Conservation (phyloP, 1,140 invertebrate genomes). For the Caenorhabditis briggsae region DNA sequence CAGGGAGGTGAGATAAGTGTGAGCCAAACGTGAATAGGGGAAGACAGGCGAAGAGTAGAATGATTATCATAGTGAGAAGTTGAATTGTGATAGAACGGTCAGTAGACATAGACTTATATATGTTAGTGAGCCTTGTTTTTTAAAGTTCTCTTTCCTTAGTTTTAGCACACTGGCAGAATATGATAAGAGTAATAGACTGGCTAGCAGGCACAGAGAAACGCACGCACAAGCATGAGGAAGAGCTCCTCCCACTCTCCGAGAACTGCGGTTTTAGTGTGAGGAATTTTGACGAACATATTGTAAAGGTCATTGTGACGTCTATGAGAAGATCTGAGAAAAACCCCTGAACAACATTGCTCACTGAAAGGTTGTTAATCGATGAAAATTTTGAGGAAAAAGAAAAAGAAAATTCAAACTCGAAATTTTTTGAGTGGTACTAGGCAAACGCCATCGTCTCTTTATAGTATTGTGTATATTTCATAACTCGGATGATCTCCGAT, state of each 20-base stretch:
- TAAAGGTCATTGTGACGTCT: background rate
- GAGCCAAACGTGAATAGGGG: too few species aligned
- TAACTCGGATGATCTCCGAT: too few species aligned
- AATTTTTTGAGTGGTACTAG: too few species aligned
- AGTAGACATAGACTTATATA: background rate
- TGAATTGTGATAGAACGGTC: too few species aligned
- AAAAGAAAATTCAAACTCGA: background rate
- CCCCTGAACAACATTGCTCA: too few species aligned
- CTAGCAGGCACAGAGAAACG: background rate
- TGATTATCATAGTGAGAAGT: background rate
- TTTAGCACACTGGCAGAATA: background rate
- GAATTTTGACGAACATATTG: background rate
- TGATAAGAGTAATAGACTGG: constrained; percentile 1
- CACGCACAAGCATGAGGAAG: background rate
- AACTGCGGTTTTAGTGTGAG: background rate
- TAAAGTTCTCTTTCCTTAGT: background rate
- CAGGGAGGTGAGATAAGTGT: background rate
- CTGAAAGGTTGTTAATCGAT: background rate
- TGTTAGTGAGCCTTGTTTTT: background rate
- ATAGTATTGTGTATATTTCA: too few species aligned
- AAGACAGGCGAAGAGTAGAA: background rate
- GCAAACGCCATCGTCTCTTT: too few species aligned
- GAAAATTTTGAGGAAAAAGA: background rate
- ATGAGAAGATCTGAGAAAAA: too few species aligned
- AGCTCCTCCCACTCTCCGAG: background rate